Evolutionary conservation across 1,140 invertebrate species (phyloP).

Genomic region (Dreissena rostriformis): DNA sequence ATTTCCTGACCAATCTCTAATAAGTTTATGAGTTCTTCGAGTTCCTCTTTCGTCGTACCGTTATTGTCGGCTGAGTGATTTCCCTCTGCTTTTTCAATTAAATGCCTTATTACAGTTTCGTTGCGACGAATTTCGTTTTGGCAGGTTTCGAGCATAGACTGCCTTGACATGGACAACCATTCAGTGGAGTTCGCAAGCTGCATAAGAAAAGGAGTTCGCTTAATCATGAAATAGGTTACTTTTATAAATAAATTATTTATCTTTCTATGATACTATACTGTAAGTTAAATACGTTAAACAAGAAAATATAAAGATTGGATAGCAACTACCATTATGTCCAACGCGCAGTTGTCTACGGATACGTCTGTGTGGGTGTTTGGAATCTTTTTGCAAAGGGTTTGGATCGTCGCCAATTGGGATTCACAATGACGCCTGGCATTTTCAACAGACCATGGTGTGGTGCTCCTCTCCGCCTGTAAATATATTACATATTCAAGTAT

Average conservation of each 20-base stretch:
- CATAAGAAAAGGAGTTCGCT: background rate
- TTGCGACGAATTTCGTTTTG: background rate
- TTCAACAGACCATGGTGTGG: background rate
- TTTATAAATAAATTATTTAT: background rate
- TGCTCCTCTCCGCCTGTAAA: background rate
- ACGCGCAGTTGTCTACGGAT: background rate
- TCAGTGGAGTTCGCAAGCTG: background rate
- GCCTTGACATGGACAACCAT: background rate
- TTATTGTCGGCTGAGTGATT: background rate
- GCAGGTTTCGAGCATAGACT: constrained; percentile 1
- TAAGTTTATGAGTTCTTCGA: background rate
- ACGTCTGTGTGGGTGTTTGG: background rate
- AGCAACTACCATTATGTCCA: background rate
- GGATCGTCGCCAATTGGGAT: background rate
- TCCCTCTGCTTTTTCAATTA: background rate
- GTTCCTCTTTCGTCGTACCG: background rate
- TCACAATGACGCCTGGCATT: background rate
- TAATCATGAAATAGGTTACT: background rate
- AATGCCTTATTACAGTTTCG: background rate
- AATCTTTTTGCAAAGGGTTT: background rate
- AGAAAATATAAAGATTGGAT: background rate
- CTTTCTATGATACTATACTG: background rate
- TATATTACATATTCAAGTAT: background rate
- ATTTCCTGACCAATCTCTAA: background rate
- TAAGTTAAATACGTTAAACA: background rate